Evolutionary conservation across 2,113 vertebrate genomes (phyloP), one percentile per base, ranked within the genome.

Genomic region (Equus quagga): DNA sequence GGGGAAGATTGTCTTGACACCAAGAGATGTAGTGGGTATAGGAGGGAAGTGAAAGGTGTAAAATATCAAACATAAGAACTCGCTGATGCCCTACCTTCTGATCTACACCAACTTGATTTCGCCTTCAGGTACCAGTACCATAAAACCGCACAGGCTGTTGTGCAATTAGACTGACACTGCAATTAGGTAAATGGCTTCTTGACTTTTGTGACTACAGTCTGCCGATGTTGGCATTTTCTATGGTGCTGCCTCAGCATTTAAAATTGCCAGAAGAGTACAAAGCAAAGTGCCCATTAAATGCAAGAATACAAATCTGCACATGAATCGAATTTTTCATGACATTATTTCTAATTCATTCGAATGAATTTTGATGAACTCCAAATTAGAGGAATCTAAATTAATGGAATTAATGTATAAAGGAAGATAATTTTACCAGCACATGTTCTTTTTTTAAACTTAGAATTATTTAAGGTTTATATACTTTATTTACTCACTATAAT

Each of bases 181-280:
- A 93, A 90, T 93, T 90, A 96, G 91, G 79, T 75, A 88, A 89
- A 95, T 65, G 64, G 79, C 65, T 87, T 76, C 90, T 87, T 86
- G 65, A 97, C 79, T 94, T 94, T 24, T 62, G 36, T 58, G 41
- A 89, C 93, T 94, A 54, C 51, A 78, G 92, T 96, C 41, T 85
- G 97, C 92, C 33, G 11, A 96, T 36, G 89, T 4, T 90, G 83
- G 90, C 75, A 14, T 78, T 94, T 94, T 96, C 92, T 44, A 11
- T 0, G 83, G 58, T 92, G 96, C 95, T 96, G 96, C 24, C 83
- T 97, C 94, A 96, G 96, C 98, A 97, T 76, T 95, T 85, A 96
- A 88, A 96, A 95, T 88, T 88, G 64, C 90, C 80, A 92, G 79
- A 96, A 89, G 83, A 94, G 65, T 96, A 82, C 64, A 92, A 96